These are phyloP conservation scores for Mimachlamys varia DNA, from an alignment of 2,888 invertebrate genomes.

Conservation along the genomic window DNA sequence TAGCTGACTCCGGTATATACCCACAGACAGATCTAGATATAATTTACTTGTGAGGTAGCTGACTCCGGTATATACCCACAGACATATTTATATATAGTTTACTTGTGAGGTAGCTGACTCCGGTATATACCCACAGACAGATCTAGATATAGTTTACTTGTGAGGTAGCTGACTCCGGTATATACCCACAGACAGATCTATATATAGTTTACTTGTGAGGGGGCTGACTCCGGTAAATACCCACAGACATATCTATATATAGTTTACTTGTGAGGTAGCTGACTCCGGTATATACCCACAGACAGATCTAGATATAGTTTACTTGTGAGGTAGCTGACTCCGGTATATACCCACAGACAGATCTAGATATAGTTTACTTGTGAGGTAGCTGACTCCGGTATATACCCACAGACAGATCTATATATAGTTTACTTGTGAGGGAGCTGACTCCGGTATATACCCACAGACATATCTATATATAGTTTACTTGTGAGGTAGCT, in stretches of 20 bases:
- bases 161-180: not conserved
- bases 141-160: not conserved
- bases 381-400: not conserved
- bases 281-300: not conserved
- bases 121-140: not conserved
- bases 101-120: not conserved
- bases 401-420: not conserved
- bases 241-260: not conserved
- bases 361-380: not conserved
- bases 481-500: not conserved
- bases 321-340: not conserved
- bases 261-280: not conserved
- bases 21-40: not conserved
- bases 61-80: not conserved
- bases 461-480: not conserved
- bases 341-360: not conserved
- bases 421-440: not conserved
- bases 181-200: not conserved
- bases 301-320: not conserved
- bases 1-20: not conserved
- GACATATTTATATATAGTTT: not conserved
- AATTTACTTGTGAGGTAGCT: not conserved
- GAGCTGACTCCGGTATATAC: not conserved
- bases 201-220: not conserved
- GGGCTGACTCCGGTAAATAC: not conserved